A percentile compares a stretch with the other conserved stretches of the same genome.
Conservation (phyloP, 2,113 vertebrate genomes). For the Centrocercus urophasianus region DNA sequence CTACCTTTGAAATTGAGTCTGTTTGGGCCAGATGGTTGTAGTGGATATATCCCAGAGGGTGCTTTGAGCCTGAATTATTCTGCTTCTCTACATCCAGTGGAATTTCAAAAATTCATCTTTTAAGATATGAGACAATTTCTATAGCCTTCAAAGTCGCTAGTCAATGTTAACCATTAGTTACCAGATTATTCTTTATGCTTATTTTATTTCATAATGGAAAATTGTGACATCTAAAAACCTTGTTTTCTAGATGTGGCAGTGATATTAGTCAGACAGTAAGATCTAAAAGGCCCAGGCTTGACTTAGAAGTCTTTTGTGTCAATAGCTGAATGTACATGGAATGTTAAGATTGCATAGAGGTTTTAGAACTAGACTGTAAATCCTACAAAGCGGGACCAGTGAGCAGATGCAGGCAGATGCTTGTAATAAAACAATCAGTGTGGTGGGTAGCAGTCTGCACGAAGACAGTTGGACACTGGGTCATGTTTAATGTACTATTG, state of each 20-base stretch:
- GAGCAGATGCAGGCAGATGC: not conserved
- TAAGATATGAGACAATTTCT: not conserved
- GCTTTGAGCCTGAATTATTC: not conserved
- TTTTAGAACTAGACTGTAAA: not conserved
- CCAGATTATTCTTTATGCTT: not conserved
- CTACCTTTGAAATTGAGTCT: not conserved
- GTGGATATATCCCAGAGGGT: not conserved
- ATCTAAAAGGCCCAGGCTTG: not conserved
- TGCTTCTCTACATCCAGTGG: not conserved
- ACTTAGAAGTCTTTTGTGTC: not conserved
- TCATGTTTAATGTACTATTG: not conserved
- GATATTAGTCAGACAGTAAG: not conserved
- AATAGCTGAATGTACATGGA: not conserved
- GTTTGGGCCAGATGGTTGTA: not conserved
- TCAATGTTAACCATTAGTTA: not conserved
- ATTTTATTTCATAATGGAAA: not conserved
- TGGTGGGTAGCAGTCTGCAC: not conserved
- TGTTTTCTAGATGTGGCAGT: not conserved
- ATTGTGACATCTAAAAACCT: not conserved
- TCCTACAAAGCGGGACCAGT: not conserved
- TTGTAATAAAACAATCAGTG: not conserved
- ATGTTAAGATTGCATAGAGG: not conserved
- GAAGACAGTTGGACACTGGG: rapidly evolving
- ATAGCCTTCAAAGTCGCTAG: not conserved
- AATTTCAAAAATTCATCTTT: not conserved